Percentiles rank a stretch among this genome's conserved stretches.
Evolutionary conservation across 1,140 invertebrate species (phyloP).

Genomic region (Chymomyza costata): DNA sequence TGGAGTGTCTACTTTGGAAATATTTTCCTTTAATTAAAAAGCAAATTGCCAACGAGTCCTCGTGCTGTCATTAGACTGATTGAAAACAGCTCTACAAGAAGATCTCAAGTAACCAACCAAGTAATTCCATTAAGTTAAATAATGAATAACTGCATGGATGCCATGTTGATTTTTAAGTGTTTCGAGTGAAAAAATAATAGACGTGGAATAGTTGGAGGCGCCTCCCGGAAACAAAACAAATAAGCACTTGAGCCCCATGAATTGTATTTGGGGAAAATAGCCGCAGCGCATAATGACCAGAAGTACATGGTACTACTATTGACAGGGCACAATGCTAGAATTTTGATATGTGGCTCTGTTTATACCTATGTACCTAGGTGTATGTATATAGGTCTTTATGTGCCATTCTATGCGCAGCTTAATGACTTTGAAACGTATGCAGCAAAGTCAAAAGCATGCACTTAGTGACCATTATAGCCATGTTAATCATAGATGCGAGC

Average conservation of each 20-base stretch:
- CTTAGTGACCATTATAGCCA: conserved; percentile 61
- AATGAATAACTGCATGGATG: conserved; percentile 64
- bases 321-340: conserved; percentile 18
- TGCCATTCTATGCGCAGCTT: conserved; percentile 11
- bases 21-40: conserved; percentile 73
- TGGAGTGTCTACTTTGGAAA: conserved; percentile 49
- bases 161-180: conserved; percentile 69
- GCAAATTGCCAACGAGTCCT: conserved; percentile 51
- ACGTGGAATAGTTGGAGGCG: conserved; percentile 39
- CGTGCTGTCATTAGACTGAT: conserved; percentile 66
- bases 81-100: conserved; percentile 51
- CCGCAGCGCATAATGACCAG: conserved; percentile 68
- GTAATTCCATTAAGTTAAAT: conserved; percentile 56
- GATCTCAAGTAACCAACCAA: conserved; percentile 59
- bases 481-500: conserved; percentile 60
- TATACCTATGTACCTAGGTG: conserved; percentile 5
- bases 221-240: conserved; percentile 39
- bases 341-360: conserved; percentile 7
- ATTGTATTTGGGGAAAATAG: conserved; percentile 58
- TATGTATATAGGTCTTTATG: conserved; percentile 5
- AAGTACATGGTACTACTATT: conserved; percentile 1
- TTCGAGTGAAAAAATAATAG: conserved; percentile 47
- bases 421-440: conserved; percentile 66
- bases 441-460: conserved; percentile 61
- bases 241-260: conserved; percentile 65